Evolutionary conservation across 1,140 invertebrate species (phyloP), one percentile per base, ranked within the genome.

Genomic region (Euura saliciscinereae): DNA sequence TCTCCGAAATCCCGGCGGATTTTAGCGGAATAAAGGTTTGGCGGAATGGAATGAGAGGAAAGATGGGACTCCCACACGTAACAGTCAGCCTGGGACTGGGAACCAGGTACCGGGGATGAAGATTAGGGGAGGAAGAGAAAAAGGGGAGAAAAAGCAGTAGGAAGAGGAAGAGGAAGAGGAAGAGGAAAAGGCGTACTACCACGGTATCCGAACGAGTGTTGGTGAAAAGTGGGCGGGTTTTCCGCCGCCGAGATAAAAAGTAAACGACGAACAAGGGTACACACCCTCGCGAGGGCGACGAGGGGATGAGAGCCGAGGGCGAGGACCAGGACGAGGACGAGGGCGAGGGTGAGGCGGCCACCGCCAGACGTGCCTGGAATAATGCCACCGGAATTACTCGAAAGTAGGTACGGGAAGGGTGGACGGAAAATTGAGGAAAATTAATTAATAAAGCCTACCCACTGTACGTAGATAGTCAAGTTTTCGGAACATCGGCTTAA

Each of bases 391-490:
- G 81, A 83, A 85, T 85, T 85, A 85, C 79, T 75, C 79, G 82
- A 75, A 74, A 74, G 76, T 76, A 78, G 43, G 28, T 28, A 28
- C 28, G 28, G 44, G 44, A 59, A 46, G 67, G 45, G 75, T 45
- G 77, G 71, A 67, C 71, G 73, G 79, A 84, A 85, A 85, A 85
- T 85, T 78, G 81, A 80, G 84, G 82, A 81, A 85, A 87, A 85
- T 87, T 86, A 87, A 86, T 87, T 85, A 85, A 86, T 87, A 82
- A 81, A 82, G 82, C 82, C 83, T 85, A 85, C 84, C 83, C 82
- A 28, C 28, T 59, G 13, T 59, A 59, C 51, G 13, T 59, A 82
- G 85, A 82, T 86, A 86, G 85, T 86, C 85, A 86, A 86, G 84
- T 86, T 86, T 86, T 85, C 84, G 83, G 83, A 83, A 84, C 78